Percentiles rank a stretch among this genome's conserved stretches.
phyloP scores from a whole-genome alignment of 2,113 vertebrate genomes.

The Physeter macrocephalus region DNA sequence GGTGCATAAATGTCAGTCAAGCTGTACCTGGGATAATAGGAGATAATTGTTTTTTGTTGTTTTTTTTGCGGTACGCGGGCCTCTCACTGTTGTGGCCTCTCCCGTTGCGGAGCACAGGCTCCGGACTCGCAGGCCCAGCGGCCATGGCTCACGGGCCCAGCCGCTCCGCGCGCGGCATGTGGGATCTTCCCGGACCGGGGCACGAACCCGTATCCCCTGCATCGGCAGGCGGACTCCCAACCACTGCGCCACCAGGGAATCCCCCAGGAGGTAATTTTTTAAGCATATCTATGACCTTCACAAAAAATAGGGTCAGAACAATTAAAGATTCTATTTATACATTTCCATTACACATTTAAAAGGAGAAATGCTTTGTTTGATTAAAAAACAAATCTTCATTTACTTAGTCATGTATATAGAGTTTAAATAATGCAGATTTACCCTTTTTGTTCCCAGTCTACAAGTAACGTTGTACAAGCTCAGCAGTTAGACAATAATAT shows the following conservation, averaged over 20 bases:
- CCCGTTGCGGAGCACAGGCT: too few species aligned
- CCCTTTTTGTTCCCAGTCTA: neutral
- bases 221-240: too few species aligned
- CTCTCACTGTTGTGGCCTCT: too few species aligned
- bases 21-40: neutral
- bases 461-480: neutral
- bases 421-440: neutral
- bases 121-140: too few species aligned
- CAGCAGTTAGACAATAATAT: neutral
- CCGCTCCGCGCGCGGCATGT: too few species aligned
- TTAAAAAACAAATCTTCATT: neutral
- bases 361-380: neutral
- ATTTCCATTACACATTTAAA: neutral
- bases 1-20: neutral
- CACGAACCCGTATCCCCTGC: too few species aligned
- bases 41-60: neutral
- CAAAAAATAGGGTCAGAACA: neutral
- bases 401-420: neutral
- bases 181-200: too few species aligned
- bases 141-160: too few species aligned
- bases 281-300: neutral
- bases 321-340: neutral
- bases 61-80: too few species aligned
- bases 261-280: neutral
- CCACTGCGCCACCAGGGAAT: too few species aligned